Evolutionary conservation across 2,888 invertebrate genomes (phyloP).

Genomic region (Petrolisthes manimaculis): DNA sequence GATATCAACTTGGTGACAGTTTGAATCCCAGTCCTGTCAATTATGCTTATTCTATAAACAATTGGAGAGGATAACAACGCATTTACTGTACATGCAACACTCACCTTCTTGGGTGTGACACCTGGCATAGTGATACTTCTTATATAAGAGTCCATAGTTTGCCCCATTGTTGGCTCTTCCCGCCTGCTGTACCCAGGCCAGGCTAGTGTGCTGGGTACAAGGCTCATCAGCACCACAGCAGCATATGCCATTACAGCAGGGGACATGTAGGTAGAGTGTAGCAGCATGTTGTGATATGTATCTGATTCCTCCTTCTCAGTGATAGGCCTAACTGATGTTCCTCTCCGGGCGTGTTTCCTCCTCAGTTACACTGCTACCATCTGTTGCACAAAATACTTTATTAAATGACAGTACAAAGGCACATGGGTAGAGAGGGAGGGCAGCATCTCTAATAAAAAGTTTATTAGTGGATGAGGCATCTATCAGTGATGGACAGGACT

Average conservation of each 20-base stretch:
- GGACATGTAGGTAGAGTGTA: no score
- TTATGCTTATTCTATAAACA: no score
- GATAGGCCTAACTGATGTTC: neutral
- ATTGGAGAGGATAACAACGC: no score
- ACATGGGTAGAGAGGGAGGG: no score
- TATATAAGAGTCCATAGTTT: neutral
- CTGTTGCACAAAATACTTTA: neutral
- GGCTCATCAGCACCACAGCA: neutral
- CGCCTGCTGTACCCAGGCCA: neutral
- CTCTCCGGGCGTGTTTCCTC: neutral
- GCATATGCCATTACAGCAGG: no score
- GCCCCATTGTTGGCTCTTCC: neutral
- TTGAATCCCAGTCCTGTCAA: no score
- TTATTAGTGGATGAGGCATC: no score
- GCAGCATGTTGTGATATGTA: neutral
- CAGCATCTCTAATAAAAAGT: no score
- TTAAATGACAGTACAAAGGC: neutral
- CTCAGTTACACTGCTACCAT: neutral
- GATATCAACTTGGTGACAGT: no score
- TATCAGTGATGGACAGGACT: no score
- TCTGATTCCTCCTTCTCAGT: neutral
- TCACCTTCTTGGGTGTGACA: conserved; percentile 33
- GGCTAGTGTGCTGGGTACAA: neutral
- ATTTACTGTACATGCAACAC: neutral
- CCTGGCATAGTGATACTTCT: conserved; percentile 36